These are phyloP conservation scores for Drosophila orena DNA, from an alignment of 1,140 invertebrate genomes.

Conservation along the genomic window DNA sequence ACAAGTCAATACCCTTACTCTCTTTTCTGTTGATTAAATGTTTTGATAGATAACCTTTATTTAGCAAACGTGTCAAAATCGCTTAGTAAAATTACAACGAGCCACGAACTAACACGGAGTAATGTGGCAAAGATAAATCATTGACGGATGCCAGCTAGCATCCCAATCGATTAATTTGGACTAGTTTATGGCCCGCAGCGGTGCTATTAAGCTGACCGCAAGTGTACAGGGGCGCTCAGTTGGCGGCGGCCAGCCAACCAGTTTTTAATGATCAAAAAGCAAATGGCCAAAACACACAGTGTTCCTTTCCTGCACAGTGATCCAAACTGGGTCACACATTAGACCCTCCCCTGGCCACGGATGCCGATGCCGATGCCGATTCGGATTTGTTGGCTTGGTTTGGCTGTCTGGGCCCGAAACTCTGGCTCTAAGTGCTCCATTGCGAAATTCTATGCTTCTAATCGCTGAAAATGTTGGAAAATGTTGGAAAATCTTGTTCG, in stretches of 20 bases:
- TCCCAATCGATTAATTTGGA: conserved; percentile 22
- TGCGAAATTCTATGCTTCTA: conserved; percentile 83
- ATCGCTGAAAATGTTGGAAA: conserved; percentile 52
- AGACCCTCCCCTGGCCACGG: conserved; percentile 21
- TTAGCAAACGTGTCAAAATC: background rate
- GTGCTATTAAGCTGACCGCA: conserved; percentile 19
- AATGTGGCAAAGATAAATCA: background rate
- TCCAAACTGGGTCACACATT: conserved; percentile 76
- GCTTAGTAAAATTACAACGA: background rate
- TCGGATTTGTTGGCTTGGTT: background rate
- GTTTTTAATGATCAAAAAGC: conserved; percentile 79
- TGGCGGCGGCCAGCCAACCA: conserved; percentile 55
- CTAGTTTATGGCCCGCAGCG: background rate
- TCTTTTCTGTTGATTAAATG: too few relatives aligned
- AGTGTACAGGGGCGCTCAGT: conserved; percentile 31
- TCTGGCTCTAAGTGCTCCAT: conserved; percentile 73
- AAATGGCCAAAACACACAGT: conserved; percentile 59
- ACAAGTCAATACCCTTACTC: too few relatives aligned
- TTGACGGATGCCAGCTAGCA: background rate
- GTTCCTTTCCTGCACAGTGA: conserved; percentile 66
- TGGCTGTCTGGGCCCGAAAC: conserved; percentile 6
- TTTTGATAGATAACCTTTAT: background rate
- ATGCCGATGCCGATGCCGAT: too few relatives aligned
- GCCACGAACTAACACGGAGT: background rate
- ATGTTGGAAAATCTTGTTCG: conserved; percentile 5